phyloP scores from a whole-genome alignment of 2,113 vertebrate genomes.

The Serinus canaria region DNA sequence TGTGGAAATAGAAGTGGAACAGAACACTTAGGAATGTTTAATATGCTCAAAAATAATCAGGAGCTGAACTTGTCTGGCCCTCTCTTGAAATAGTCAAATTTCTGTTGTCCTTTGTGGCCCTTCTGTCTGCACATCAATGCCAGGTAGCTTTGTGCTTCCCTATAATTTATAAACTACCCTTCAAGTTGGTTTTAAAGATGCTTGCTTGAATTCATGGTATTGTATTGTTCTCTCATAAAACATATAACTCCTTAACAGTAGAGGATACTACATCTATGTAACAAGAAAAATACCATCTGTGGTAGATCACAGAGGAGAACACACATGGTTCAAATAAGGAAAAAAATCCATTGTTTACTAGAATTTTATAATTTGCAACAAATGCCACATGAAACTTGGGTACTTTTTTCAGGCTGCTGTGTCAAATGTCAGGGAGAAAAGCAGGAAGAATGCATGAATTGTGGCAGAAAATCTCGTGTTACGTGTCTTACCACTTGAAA shows the following conservation, averaged over 20 bases:
- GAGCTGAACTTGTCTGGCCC: neutral
- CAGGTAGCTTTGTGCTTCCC: neutral
- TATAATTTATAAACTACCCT: neutral
- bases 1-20: neutral
- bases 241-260: neutral
- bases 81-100: neutral
- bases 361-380: constrained; percentile 3
- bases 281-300: neutral
- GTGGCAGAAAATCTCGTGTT: neutral
- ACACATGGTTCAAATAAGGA: constrained; percentile 37
- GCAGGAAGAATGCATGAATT: neutral
- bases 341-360: constrained; percentile 20
- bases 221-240: neutral
- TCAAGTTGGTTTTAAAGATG: neutral
- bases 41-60: neutral
- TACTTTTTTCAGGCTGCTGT: neutral
- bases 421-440: constrained; percentile 18
- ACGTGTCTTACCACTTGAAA: neutral
- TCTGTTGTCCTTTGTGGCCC: neutral
- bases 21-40: neutral
- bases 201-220: neutral
- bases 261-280: neutral
- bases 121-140: neutral
- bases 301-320: neutral
- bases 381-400: neutral